Conservation (phyloP, 92 coral and sea anemone species). For the Paragorgia papillata region DNA sequence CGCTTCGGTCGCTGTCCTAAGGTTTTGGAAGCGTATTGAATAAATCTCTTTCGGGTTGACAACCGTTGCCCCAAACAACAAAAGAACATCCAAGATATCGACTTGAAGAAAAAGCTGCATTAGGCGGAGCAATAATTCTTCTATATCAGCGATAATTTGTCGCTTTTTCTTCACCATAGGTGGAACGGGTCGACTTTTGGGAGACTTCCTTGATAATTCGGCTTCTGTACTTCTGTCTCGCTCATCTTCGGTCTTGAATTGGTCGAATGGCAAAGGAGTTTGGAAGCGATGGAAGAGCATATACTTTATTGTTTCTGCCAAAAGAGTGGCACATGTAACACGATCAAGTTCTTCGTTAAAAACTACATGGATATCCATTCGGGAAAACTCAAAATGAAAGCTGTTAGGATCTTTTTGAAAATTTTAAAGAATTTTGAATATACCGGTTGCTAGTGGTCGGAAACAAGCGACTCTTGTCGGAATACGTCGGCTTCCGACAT, state of each 20-base stretch:
- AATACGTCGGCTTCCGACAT: constrained; percentile 43
- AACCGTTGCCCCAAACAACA: constrained; percentile 84
- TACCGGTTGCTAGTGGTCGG: neutral
- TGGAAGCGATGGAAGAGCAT: constrained; percentile 87
- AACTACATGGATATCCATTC: constrained; percentile 52
- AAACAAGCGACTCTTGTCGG: constrained; percentile 21
- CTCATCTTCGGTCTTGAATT: constrained; percentile 59
- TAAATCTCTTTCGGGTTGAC: constrained; percentile 92
- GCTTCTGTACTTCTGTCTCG: constrained; percentile 32
- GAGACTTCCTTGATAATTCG: constrained; percentile 28
- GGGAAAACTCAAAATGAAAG: neutral
- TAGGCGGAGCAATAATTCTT: constrained; percentile 66
- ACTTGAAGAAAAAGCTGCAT: constrained; percentile 53
- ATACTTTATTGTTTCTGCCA: constrained; percentile 78
- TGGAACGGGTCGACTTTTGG: constrained; percentile 28
- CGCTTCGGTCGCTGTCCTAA: constrained; percentile 17
- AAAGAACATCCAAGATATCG: constrained; percentile 60
- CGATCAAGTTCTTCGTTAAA: constrained; percentile 51
- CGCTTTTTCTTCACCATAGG: constrained; percentile 30
- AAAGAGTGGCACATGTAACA: constrained; percentile 53
- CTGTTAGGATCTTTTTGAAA: neutral
- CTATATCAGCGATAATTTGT: constrained; percentile 52
- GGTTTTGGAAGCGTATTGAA: constrained; percentile 58
- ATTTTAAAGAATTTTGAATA: neutral
- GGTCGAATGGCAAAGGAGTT: constrained; percentile 85